Evolutionary conservation across 1,140 invertebrate genomes (phyloP).

Genomic region (Heliothis virescens): DNA sequence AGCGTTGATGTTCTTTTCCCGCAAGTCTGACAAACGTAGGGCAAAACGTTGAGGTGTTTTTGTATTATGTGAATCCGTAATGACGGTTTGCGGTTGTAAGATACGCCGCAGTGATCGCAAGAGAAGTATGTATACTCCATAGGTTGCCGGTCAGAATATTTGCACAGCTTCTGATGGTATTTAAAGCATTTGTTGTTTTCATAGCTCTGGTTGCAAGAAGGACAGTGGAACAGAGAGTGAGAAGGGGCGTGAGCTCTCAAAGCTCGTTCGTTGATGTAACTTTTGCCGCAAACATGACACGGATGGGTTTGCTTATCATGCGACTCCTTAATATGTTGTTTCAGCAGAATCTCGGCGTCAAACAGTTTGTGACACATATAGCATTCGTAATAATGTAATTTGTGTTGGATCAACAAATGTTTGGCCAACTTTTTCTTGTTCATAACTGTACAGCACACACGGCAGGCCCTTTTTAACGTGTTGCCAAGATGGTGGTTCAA

Average conservation of each 20-base stretch:
- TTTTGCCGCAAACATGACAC: constrained; percentile 65
- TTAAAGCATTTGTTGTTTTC: constrained; percentile 72
- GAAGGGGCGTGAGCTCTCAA: constrained; percentile 65
- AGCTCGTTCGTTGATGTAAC: constrained; percentile 66
- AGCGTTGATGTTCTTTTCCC: constrained; percentile 77
- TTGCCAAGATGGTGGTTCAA: constrained; percentile 75
- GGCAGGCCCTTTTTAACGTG: constrained; percentile 64
- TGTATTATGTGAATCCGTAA: constrained; percentile 79
- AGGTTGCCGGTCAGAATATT: constrained; percentile 18
- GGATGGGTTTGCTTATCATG: constrained; percentile 51
- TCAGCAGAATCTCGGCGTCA: constrained; percentile 40
- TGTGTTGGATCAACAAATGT: constrained; percentile 64
- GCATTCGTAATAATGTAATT: constrained; percentile 56
- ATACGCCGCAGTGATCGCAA: constrained; percentile 76
- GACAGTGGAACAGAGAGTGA: constrained; percentile 71
- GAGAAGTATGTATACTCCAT: constrained; percentile 57
- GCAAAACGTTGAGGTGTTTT: constrained; percentile 79
- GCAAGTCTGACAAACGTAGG: constrained; percentile 76
- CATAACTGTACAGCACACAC: constrained; percentile 59
- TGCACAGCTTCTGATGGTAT: constrained; percentile 66
- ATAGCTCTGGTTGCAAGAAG: constrained; percentile 63
- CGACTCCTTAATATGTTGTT: constrained; percentile 51
- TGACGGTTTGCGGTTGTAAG: constrained; percentile 76
- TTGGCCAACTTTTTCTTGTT: constrained; percentile 56
- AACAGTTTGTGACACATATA: constrained; percentile 65